Conservation (phyloP, 2,888 invertebrate species). For the Limnephilus lunatus region DNA sequence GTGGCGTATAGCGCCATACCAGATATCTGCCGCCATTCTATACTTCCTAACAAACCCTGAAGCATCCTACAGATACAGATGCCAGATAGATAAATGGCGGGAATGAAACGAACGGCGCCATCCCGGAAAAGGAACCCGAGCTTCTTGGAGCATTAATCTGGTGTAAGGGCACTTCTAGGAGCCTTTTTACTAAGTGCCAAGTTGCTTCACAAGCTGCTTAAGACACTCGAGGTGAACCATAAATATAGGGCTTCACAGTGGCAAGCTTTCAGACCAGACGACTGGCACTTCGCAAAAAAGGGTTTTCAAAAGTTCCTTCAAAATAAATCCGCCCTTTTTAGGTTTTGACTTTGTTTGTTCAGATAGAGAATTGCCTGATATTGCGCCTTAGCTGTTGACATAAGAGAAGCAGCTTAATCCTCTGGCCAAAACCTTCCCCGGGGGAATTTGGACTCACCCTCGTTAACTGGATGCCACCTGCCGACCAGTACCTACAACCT, state of each 20-base stretch:
- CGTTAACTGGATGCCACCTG: slow-evolving; percentile 48
- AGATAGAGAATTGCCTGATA: not conserved
- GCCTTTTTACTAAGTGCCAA: not conserved
- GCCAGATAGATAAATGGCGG: slow-evolving; percentile 39
- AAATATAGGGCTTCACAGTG: slow-evolving; percentile 12
- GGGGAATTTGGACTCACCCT: slow-evolving; percentile 45
- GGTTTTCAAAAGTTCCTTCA: not conserved
- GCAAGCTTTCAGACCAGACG: not conserved
- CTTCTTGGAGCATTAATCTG: not conserved
- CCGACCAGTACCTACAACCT: slow-evolving; percentile 25
- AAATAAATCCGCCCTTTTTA: not conserved
- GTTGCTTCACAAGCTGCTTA: slow-evolving; percentile 13
- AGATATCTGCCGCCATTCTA: slow-evolving; percentile 51
- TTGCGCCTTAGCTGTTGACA: not conserved
- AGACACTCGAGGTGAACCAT: slow-evolving; percentile 30
- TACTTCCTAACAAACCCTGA: slow-evolving; percentile 50
- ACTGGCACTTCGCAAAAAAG: slow-evolving; percentile 18
- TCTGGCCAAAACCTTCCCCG: slow-evolving; percentile 35
- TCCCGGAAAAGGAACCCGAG: not conserved
- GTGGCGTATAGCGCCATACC: slow-evolving; percentile 55
- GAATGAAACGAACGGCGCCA: slow-evolving; percentile 26
- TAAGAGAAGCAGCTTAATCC: slow-evolving; percentile 38
- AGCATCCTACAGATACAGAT: slow-evolving; percentile 42
- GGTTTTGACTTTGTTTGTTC: not conserved
- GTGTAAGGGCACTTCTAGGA: not conserved